Conservation (phyloP, 2,113 vertebrate species). For the Scomber scombrus region DNA sequence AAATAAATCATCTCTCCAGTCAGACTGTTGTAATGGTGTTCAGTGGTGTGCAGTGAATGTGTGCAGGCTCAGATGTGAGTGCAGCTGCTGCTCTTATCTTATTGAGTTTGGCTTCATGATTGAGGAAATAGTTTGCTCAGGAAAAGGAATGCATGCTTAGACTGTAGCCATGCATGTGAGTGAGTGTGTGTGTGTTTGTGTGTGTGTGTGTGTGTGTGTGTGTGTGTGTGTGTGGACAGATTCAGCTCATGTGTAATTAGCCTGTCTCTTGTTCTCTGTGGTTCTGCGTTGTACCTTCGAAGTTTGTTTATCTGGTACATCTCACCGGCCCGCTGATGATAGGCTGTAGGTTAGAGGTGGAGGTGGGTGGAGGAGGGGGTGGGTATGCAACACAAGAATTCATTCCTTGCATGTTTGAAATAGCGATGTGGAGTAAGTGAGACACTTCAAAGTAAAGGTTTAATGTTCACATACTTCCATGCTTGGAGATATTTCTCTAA, state of each 20-base stretch:
- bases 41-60: too few species aligned
- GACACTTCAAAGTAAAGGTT: background rate
- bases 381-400: background rate
- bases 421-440: background rate
- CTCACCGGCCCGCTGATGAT: constrained; percentile 33
- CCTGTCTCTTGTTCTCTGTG: background rate
- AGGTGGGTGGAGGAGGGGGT: background rate
- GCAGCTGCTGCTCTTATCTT: constrained; percentile 34
- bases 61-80: background rate
- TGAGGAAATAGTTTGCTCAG: constrained; percentile 73
- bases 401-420: constrained; percentile 57
- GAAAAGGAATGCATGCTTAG: constrained; percentile 39
- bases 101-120: constrained; percentile 56
- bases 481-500: background rate
- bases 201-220: too few species aligned
- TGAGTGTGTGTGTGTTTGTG: background rate
- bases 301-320: constrained; percentile 13
- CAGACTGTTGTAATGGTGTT: too few species aligned
- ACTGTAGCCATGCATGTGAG: constrained; percentile 30
- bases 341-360: constrained; percentile 18
- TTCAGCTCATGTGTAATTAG: constrained; percentile 9
- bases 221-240: background rate
- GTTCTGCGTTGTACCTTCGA: background rate
- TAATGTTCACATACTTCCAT: background rate
- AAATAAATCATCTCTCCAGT: too few species aligned